These are phyloP conservation scores for Sphaerodactylus townsendi DNA, from an alignment of 2,113 vertebrate genomes.

Conservation along the genomic window DNA sequence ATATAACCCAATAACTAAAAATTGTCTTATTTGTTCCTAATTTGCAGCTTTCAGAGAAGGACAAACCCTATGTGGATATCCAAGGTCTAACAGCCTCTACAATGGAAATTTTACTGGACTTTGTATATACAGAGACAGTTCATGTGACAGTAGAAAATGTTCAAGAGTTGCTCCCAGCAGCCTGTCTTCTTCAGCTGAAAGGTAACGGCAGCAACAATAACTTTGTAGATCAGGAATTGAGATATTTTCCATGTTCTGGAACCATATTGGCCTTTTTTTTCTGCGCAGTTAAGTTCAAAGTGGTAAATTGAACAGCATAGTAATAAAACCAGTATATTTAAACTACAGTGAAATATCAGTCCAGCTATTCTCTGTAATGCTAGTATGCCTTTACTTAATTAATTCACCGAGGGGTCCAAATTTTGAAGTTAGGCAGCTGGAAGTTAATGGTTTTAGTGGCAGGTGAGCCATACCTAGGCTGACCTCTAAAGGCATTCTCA, in stretches of 20 bases:
- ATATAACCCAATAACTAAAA: slow-evolving; percentile 25
- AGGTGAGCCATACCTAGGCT: too few relatives aligned
- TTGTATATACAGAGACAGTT: slow-evolving; percentile 98
- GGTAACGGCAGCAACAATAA: slow-evolving; percentile 72
- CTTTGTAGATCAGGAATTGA: background rate
- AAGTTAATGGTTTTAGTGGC: too few relatives aligned
- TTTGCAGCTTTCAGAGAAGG: slow-evolving; percentile 93
- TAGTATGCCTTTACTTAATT: too few relatives aligned
- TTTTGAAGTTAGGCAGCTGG: too few relatives aligned
- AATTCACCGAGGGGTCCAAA: too few relatives aligned
- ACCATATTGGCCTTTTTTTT: background rate
- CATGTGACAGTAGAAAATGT: slow-evolving; percentile 97
- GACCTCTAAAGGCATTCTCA: too few relatives aligned
- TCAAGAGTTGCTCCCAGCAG: slow-evolving; percentile 94
- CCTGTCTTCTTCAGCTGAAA: slow-evolving; percentile 96
- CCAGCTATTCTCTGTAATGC: background rate
- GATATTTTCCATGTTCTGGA: background rate
- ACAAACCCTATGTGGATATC: slow-evolving; percentile 96
- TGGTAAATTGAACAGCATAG: background rate
- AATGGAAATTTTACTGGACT: slow-evolving; percentile 98
- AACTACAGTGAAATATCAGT: background rate
- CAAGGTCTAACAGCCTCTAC: slow-evolving; percentile 95
- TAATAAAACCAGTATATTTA: background rate
- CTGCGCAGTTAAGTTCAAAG: background rate
- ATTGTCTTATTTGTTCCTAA: slow-evolving; percentile 15